Evolutionary conservation across 2,888 invertebrate species (phyloP).

Genomic region (Calliphora vomitoria): DNA sequence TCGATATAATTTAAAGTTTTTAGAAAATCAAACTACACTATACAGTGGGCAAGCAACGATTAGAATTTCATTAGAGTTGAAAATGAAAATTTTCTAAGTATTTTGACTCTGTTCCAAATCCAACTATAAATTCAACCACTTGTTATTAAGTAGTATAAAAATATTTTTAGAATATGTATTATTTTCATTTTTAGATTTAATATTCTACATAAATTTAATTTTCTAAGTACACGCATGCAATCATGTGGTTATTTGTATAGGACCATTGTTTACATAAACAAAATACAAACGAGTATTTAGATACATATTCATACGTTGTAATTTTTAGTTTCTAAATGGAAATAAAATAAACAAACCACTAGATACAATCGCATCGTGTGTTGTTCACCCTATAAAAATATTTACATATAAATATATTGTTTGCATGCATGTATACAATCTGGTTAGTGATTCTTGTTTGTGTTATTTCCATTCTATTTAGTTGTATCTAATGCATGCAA

Average conservation of each 20-base stretch:
- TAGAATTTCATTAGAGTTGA: too few species aligned
- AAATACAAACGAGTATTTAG: constrained; percentile 4
- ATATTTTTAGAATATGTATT: background rate
- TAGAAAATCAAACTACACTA: too few species aligned
- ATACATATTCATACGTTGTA: background rate
- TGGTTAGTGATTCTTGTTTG: background rate
- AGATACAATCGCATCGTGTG: background rate
- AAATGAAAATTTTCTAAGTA: too few species aligned
- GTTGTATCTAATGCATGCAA: constrained; percentile 35
- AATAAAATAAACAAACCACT: constrained; percentile 15
- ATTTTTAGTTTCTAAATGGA: constrained; percentile 3
- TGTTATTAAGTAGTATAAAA: background rate
- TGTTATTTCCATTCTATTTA: background rate
- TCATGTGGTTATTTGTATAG: constrained; percentile 12
- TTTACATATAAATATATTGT: background rate
- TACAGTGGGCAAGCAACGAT: too few species aligned
- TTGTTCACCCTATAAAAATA: background rate
- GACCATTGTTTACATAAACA: constrained; percentile 22
- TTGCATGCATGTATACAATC: constrained; percentile 22
- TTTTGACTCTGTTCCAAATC: too few species aligned
- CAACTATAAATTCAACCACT: background rate
- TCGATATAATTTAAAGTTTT: too few species aligned
- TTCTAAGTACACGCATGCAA: constrained; percentile 1
- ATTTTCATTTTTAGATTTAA: constrained; percentile 3
- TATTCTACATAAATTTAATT: background rate